Evolutionary conservation across 2,888 invertebrate species (phyloP).

Genomic region (Megamerina dolium): DNA sequence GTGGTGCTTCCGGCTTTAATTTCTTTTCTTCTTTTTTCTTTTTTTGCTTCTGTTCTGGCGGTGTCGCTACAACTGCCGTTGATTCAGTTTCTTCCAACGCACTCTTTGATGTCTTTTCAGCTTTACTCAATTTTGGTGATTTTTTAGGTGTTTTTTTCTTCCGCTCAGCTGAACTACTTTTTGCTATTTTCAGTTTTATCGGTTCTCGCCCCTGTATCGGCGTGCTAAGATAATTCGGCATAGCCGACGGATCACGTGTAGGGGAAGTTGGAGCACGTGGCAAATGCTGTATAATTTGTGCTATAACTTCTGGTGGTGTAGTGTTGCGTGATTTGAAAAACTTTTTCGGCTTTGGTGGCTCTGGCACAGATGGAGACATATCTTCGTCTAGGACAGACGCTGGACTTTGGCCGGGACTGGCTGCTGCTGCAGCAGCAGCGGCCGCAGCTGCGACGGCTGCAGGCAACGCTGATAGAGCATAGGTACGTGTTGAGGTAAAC

Average conservation of each 20-base stretch:
- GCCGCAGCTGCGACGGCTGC: slow-evolving; percentile 31
- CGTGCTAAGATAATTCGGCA: slow-evolving; percentile 18
- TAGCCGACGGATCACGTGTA: slow-evolving; percentile 31
- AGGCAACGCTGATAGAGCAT: slow-evolving; percentile 40
- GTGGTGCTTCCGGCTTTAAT: slow-evolving; percentile 43
- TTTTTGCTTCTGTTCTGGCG: slow-evolving; percentile 22
- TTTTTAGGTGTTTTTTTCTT: slow-evolving; percentile 41
- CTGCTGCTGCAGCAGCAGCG: slow-evolving; percentile 24
- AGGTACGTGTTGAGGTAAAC: slow-evolving; percentile 78
- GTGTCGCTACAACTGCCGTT: background rate
- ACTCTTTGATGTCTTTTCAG: slow-evolving; percentile 19
- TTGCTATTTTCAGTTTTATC: slow-evolving; percentile 44
- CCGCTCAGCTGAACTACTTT: slow-evolving; percentile 41
- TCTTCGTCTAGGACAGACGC: slow-evolving; percentile 39
- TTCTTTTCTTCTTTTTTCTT: slow-evolving; percentile 46
- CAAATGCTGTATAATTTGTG: slow-evolving; percentile 45
- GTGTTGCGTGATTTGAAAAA: slow-evolving; percentile 82
- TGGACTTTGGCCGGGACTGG: slow-evolving; percentile 33
- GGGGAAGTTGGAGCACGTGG: slow-evolving; percentile 40
- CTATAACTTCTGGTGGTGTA: slow-evolving; percentile 52
- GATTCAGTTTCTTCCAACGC: slow-evolving; percentile 2
- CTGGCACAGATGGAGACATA: slow-evolving; percentile 37
- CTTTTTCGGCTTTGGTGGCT: slow-evolving; percentile 72
- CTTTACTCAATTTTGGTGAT: slow-evolving; percentile 17
- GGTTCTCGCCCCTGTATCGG: slow-evolving; percentile 28